Evolutionary conservation across 2,888 invertebrate genomes (phyloP).

Genomic region (Cosmopolites sordidus): DNA sequence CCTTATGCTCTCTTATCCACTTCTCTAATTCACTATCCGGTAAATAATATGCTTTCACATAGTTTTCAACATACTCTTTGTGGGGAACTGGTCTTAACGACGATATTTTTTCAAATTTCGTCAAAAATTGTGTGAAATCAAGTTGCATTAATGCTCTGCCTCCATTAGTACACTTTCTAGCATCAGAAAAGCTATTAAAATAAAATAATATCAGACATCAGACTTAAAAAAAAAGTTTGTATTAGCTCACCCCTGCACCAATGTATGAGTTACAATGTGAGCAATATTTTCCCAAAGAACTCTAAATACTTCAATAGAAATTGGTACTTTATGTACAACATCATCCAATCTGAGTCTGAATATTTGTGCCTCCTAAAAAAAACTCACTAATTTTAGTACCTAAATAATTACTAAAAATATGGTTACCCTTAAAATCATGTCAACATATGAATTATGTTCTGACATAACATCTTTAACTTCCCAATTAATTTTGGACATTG

Average conservation of each 20-base stretch:
- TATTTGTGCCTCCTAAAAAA: slow-evolving; percentile 63
- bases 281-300: slow-evolving; percentile 86
- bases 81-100: slow-evolving; percentile 80
- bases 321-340: slow-evolving; percentile 66
- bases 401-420: neutral
- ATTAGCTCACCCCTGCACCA: slow-evolving; percentile 80
- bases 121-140: slow-evolving; percentile 91
- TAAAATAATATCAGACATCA: neutral
- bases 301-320: slow-evolving; percentile 65
- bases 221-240: slow-evolving; percentile 2
- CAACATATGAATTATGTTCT: slow-evolving; percentile 87
- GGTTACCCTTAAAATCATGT: slow-evolving; percentile 63
- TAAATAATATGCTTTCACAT: slow-evolving; percentile 94
- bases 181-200: slow-evolving; percentile 67
- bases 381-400: neutral
- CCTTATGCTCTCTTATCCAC: slow-evolving; percentile 80
- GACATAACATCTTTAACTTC: slow-evolving; percentile 91
- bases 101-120: slow-evolving; percentile 84
- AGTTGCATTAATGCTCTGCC: slow-evolving; percentile 97
- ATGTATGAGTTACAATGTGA: slow-evolving; percentile 76
- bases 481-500: slow-evolving; percentile 95
- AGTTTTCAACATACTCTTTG: slow-evolving; percentile 86
- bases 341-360: slow-evolving; percentile 75
- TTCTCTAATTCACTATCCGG: slow-evolving; percentile 83
- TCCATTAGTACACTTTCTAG: slow-evolving; percentile 92